phyloP scores from a whole-genome alignment of 2,797 vertebrate species.

The Protonibea diacanthus region DNA sequence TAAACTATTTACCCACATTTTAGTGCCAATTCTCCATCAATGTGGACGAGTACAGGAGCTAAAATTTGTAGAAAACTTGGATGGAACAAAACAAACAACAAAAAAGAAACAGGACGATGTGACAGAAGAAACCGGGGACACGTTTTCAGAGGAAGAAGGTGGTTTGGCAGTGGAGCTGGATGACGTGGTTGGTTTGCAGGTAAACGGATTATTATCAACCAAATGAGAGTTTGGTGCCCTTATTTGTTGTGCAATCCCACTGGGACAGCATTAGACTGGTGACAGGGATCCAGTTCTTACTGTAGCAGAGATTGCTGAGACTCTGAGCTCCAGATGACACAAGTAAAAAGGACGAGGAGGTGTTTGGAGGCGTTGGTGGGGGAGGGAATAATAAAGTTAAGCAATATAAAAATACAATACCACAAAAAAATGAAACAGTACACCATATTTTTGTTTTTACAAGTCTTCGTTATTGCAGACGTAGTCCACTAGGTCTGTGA shows the following conservation, averaged over 20 bases:
- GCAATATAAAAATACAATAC: slow-evolving; percentile 80
- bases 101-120: background rate
- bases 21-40: slow-evolving; percentile 41
- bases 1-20: slow-evolving; percentile 32
- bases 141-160: background rate
- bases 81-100: background rate
- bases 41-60: background rate
- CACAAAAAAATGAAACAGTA: slow-evolving; percentile 69
- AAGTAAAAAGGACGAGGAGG: slow-evolving; percentile 32
- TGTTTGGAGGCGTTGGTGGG: slow-evolving; percentile 40
- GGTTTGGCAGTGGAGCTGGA: slow-evolving; percentile 67
- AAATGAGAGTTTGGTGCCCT: slow-evolving; percentile 42
- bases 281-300: slow-evolving; percentile 43
- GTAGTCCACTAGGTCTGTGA: slow-evolving; percentile 99
- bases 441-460: slow-evolving; percentile 82
- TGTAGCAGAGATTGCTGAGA: slow-evolving; percentile 30
- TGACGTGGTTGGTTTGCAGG: slow-evolving; percentile 3
- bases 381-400: slow-evolving; percentile 77
- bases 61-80: background rate
- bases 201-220: slow-evolving; percentile 1
- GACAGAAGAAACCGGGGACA: slow-evolving; percentile 19
- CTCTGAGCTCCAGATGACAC: slow-evolving; percentile 36
- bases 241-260: slow-evolving; percentile 47
- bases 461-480: slow-evolving; percentile 99
- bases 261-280: slow-evolving; percentile 45